A percentile compares a stretch with the other conserved stretches of the same genome.
These are phyloP conservation scores for Epinotia brunnichana DNA, from an alignment of 2,888 invertebrate species.

Conservation along the genomic window DNA sequence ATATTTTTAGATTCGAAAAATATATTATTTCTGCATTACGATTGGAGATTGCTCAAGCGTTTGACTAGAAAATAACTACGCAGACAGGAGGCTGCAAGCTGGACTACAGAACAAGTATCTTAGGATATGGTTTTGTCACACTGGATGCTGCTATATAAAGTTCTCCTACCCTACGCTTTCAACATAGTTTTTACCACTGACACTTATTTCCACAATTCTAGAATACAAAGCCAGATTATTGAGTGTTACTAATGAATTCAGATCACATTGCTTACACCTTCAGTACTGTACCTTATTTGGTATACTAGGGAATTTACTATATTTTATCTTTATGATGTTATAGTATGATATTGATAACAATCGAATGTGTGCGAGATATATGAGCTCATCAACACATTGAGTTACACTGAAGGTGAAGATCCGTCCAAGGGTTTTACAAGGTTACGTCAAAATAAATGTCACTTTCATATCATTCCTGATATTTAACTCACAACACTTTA, in stretches of 20 bases:
- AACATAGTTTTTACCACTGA: constrained; percentile 2
- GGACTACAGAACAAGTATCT: constrained; percentile 19
- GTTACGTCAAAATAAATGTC: not conserved
- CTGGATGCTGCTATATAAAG: not conserved
- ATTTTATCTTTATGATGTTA: constrained; percentile 17
- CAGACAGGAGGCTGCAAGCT: constrained; percentile 6
- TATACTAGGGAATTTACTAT: constrained; percentile 19
- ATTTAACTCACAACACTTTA: not conserved
- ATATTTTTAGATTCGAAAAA: constrained; percentile 61
- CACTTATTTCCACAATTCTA: not conserved
- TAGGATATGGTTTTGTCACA: constrained; percentile 26
- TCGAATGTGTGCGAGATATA: not conserved
- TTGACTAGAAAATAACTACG: constrained; percentile 43
- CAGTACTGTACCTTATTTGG: constrained; percentile 9
- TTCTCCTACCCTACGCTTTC: not conserved
- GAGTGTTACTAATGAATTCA: not conserved
- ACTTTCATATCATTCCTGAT: not conserved
- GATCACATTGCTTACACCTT: constrained; percentile 11
- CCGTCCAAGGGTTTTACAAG: not conserved
- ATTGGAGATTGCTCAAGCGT: constrained; percentile 37
- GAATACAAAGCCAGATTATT: not conserved
- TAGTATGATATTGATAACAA: not conserved
- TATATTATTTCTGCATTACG: constrained; percentile 47
- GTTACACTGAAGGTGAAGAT: constrained; percentile 46
- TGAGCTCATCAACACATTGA: constrained; percentile 4